Percentiles rank a stretch among this genome's conserved stretches.
These are phyloP conservation scores for Daphoenositta chrysoptera DNA, from an alignment of 2,113 vertebrate species.

Conservation along the genomic window DNA sequence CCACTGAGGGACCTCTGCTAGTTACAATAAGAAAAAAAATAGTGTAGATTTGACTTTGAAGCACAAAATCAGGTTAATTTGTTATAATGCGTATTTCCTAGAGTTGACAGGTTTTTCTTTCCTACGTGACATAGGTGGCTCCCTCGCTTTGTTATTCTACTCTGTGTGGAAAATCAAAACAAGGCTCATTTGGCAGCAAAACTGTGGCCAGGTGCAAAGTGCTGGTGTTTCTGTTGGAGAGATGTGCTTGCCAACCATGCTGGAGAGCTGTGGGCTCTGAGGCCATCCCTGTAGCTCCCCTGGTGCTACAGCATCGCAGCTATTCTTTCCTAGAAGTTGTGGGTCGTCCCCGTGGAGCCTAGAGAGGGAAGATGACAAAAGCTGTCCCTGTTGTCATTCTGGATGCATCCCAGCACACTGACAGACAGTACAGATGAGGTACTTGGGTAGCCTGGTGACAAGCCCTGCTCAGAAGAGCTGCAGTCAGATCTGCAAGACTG, in stretches of 20 bases:
- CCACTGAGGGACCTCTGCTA: not conserved
- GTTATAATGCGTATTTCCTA: not conserved
- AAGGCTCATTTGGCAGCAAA: not conserved
- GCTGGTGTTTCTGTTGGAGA: not conserved
- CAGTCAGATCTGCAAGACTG: not conserved
- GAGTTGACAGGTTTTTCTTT: not conserved
- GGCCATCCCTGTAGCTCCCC: not conserved
- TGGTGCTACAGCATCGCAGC: not conserved
- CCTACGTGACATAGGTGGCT: not conserved
- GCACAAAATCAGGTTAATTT: not conserved
- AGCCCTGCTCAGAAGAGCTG: not conserved
- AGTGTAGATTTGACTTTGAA: not conserved
- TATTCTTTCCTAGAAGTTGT: not conserved
- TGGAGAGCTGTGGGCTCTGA: not conserved
- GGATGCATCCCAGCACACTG: not conserved
- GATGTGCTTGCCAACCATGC: not conserved
- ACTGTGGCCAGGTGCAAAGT: accelerated
- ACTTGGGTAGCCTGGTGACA: not conserved
- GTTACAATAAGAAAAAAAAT: not conserved
- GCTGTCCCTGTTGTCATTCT: not conserved
- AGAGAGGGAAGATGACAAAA: not conserved
- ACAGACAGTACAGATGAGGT: not conserved
- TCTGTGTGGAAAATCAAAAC: not conserved
- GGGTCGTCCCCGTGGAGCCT: not conserved
- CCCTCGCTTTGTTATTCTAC: not conserved